A percentile compares a stretch with the other conserved stretches of the same genome.
Conservation (phyloP, 2,888 invertebrate genomes). For the Ectobius pallidus region DNA sequence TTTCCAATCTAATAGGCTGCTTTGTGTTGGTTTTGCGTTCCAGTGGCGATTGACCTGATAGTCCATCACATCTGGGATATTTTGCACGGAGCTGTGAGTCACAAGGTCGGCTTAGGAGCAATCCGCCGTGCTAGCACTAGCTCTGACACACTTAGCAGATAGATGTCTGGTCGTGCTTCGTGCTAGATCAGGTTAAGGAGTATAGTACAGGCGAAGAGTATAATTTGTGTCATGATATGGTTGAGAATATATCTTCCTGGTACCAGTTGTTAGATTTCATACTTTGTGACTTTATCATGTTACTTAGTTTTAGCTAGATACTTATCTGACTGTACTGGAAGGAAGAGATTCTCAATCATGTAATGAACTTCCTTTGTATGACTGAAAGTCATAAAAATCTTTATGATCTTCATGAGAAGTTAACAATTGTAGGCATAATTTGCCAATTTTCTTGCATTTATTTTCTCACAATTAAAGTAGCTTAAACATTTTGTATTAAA, state of each 20-base stretch:
- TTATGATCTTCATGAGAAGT: background rate
- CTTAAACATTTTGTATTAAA: no score
- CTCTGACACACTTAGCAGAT: constrained; percentile 55
- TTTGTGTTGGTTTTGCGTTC: constrained; percentile 64
- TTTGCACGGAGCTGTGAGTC: constrained; percentile 62
- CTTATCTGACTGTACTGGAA: no score
- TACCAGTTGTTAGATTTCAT: no score
- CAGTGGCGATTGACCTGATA: constrained; percentile 99
- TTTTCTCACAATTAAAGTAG: no score
- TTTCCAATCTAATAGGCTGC: constrained; percentile 23
- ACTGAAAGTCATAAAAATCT: background rate
- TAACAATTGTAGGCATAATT: background rate
- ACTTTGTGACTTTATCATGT: no score
- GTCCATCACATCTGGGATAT: constrained; percentile 99
- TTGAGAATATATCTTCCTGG: background rate
- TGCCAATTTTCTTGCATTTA: no score
- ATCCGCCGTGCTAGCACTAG: constrained; percentile 42
- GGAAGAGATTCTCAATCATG: background rate
- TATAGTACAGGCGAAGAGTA: background rate
- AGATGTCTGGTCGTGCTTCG: constrained; percentile 16
- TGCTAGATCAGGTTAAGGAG: no score
- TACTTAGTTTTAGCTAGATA: no score
- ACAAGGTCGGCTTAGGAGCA: constrained; percentile 36
- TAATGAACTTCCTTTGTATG: background rate
- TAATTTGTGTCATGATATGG: background rate